These are phyloP conservation scores for Peucedramus taeniatus DNA, from an alignment of 2,113 vertebrate genomes.

Conservation along the genomic window DNA sequence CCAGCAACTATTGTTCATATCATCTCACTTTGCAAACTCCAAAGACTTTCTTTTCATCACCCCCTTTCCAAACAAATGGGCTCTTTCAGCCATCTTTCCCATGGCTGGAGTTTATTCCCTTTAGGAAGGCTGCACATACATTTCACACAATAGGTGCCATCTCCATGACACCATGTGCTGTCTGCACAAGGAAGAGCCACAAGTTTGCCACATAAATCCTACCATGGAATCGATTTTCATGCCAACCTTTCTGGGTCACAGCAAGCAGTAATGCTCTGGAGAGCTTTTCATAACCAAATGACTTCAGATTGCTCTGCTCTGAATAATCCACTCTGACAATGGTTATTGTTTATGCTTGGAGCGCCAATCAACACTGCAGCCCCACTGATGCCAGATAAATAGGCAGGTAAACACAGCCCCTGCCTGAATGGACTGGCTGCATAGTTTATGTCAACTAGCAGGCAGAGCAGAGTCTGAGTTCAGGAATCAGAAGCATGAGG, in stretches of 20 bases:
- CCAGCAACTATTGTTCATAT: neutral
- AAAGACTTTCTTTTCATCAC: neutral
- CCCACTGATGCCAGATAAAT: neutral
- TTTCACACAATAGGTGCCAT: neutral
- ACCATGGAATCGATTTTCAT: neutral
- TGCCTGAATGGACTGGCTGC: neutral
- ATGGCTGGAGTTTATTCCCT: neutral
- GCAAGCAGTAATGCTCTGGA: neutral
- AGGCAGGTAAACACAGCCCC: neutral
- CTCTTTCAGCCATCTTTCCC: neutral
- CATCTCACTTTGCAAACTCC: neutral
- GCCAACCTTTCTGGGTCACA: conserved; percentile 7
- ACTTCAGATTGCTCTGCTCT: neutral
- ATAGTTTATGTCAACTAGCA: neutral
- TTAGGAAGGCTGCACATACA: neutral
- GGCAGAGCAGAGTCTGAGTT: neutral
- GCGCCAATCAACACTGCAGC: neutral
- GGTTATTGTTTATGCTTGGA: conserved; percentile 1
- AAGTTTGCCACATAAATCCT: neutral
- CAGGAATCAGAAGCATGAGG: neutral
- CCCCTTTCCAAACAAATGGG: neutral
- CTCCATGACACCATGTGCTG: neutral
- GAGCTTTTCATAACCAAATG: conserved; percentile 41
- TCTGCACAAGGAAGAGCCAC: neutral
- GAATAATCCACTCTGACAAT: neutral